phyloP scores from a whole-genome alignment of 2,797 vertebrate genomes.

The Cynodonichthys magdalenae region DNA sequence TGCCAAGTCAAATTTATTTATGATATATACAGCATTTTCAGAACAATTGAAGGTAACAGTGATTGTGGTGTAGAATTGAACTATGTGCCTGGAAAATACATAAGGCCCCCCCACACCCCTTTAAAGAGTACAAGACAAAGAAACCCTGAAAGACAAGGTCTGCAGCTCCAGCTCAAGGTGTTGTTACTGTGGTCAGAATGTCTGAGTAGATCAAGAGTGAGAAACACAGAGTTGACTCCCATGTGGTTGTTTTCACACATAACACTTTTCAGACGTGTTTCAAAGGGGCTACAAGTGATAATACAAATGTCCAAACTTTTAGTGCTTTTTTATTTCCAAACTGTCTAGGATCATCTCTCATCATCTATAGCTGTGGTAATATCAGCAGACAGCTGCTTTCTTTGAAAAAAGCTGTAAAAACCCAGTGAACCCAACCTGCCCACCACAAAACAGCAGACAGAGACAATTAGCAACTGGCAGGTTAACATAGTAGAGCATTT shows the following conservation, averaged over 20 bases:
- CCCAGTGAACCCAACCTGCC: background rate
- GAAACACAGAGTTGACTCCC: constrained; percentile 19
- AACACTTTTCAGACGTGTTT: background rate
- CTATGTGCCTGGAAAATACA: too few species aligned
- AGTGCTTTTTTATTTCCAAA: too few species aligned
- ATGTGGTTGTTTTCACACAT: background rate
- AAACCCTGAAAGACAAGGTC: constrained; percentile 17
- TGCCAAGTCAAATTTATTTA: too few species aligned
- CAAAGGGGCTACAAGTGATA: background rate
- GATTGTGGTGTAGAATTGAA: too few species aligned
- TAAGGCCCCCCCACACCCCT: too few species aligned
- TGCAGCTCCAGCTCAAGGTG: constrained; percentile 10
- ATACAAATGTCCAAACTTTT: background rate
- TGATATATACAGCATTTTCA: too few species aligned
- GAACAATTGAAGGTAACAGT: too few species aligned
- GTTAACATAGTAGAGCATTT: constrained; percentile 6
- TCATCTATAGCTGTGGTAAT: background rate
- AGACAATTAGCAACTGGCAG: constrained; percentile 11
- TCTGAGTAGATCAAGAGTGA: constrained; percentile 16
- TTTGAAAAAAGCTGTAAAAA: constrained; percentile 4
- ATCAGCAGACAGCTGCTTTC: background rate
- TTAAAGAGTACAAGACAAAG: constrained; percentile 14
- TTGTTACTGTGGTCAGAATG: constrained; percentile 22
- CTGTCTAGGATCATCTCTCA: background rate
- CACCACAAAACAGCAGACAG: constrained; percentile 2